Evolutionary conservation across 2,888 invertebrate species (phyloP), one percentile per base, ranked within the genome.

Genomic region (Alcis repandata): DNA sequence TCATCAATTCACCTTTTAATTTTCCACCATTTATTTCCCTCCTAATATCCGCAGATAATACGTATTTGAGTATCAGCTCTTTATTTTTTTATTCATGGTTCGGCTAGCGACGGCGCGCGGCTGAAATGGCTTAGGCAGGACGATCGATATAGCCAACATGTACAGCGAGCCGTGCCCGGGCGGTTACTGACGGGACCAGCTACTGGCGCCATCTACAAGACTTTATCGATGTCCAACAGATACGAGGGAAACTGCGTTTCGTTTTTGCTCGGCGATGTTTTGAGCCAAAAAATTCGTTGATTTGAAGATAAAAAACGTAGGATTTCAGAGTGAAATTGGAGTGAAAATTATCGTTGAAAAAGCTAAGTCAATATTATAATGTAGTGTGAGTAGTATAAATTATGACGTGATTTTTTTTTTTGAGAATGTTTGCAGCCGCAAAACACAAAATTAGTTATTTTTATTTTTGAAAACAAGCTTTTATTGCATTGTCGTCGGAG

Each of bases 111-210:
- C 48, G 60, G 56, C 60, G 57, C 60, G 65, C 65, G 59, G 27
- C 48, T 17, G 48, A 60, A 45, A 41, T 61, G 59, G 64, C 60
- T 45, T 36, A 4, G 17, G 33, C n/a, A 43, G 38, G 56, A 33
- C 63, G 53, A 58, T 54, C 58, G 40, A 53, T 41, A 51, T 68
- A 57, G 52, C 52, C 51, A 38, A 68, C 86, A 75, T 74, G 75
- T 62, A 54, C 20, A 46, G 60, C 58, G 20, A 80, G 86, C 91
- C 88, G 81, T 82, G 83, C 76, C 72, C 89, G 90, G 90, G 90
- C 91, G 89, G 86, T 76, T 72, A 90, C 91, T 91, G 76, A 74
- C 10, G 59, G 49, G 53, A 63, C 43, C 8, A 46, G 36, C 46
- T 49, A 27, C 75, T 73, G 73, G 73, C 76, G 79, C 82, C 83